phyloP scores from a whole-genome alignment of 2,113 vertebrate species.

The Pelecanus crispus region DNA sequence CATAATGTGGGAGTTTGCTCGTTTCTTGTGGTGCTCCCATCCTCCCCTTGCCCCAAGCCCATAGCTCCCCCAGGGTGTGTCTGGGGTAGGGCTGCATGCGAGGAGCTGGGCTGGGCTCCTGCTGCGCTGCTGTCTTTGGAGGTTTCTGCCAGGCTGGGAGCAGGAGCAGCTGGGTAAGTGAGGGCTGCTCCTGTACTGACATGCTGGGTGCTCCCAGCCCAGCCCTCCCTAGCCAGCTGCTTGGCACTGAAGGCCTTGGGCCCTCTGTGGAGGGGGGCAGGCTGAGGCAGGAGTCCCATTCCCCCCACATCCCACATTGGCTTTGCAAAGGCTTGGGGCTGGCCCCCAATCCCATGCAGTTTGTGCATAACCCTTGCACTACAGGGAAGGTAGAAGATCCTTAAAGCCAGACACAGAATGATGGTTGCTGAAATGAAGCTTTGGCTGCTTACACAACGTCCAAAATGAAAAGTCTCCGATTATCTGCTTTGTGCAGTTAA shows the following conservation, averaged over 20 bases:
- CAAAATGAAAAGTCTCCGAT: neutral
- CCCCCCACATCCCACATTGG: no score
- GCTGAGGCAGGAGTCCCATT: neutral
- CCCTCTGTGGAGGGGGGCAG: neutral
- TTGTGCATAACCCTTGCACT: neutral
- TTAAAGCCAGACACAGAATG: neutral
- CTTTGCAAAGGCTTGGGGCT: neutral
- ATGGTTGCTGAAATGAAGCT: neutral
- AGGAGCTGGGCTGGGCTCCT: neutral
- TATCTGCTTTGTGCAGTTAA: neutral
- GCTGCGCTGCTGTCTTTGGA: rapidly evolving
- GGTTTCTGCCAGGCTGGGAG: neutral
- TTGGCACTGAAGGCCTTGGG: neutral
- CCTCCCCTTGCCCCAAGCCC: neutral
- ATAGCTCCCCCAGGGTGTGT: neutral
- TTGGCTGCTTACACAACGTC: neutral
- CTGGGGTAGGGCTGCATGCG: neutral
- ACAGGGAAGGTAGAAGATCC: neutral
- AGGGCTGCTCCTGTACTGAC: neutral
- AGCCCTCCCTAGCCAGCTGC: neutral
- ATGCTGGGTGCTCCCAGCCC: neutral
- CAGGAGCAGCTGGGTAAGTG: neutral
- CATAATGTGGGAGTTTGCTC: neutral
- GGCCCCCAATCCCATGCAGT: neutral
- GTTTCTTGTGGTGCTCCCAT: neutral